Percentiles rank a stretch among this genome's conserved stretches.
Evolutionary conservation across 2,113 vertebrate species (phyloP).

Genomic region (Pterophyllum scalare): DNA sequence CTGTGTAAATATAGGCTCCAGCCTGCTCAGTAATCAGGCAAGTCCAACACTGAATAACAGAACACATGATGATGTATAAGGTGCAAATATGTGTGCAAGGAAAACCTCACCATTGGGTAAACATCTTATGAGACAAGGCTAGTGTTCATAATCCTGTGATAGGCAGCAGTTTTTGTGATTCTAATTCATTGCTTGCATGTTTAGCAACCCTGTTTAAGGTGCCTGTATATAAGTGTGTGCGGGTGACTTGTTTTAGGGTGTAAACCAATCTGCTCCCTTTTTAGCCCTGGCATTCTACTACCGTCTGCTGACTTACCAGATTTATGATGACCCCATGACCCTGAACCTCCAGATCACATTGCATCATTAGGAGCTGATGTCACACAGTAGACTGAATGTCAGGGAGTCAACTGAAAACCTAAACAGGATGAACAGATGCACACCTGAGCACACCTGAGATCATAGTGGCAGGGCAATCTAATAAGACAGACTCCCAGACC

Average conservation of each 20-base stretch:
- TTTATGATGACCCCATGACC: constrained; percentile 42
- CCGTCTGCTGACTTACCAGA: constrained; percentile 33
- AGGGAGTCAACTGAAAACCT: constrained; percentile 4
- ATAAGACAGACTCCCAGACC: constrained; percentile 28
- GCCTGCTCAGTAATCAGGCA: constrained; percentile 45
- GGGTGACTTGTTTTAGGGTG: constrained; percentile 6
- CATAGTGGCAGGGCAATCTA: constrained; percentile 46
- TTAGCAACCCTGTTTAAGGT: neutral
- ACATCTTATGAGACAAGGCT: neutral
- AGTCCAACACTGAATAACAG: constrained; percentile 30
- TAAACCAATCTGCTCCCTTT: constrained; percentile 56
- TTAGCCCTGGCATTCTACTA: constrained; percentile 47
- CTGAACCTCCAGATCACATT: constrained; percentile 32
- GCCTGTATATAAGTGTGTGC: neutral
- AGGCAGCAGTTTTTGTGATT: neutral
- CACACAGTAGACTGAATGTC: constrained; percentile 7
- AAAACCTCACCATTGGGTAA: neutral
- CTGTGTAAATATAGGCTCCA: constrained; percentile 21
- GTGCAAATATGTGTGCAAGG: neutral
- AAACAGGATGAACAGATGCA: constrained; percentile 1
- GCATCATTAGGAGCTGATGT: constrained; percentile 41
- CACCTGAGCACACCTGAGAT: constrained; percentile 49
- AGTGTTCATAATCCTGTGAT: neutral
- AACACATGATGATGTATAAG: constrained; percentile 20
- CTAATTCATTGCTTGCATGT: neutral